Evolutionary conservation across 2,113 vertebrate genomes (phyloP).

Genomic region (Trinectes maculatus): DNA sequence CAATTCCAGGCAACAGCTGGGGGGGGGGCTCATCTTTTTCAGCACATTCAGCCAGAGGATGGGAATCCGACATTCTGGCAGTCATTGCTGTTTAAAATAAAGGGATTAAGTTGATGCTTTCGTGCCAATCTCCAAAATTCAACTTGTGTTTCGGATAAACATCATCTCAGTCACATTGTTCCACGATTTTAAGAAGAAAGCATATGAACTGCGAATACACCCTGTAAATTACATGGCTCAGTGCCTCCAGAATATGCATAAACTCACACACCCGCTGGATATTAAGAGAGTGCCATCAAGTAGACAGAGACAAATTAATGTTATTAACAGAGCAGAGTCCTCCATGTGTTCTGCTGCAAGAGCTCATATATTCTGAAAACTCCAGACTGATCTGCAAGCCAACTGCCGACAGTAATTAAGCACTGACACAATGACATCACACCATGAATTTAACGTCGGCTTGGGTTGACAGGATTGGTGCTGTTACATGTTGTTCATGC

Average conservation of each 20-base stretch:
- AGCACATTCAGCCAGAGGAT: not conserved
- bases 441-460: not conserved
- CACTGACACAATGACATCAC: not conserved
- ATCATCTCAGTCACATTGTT: slow-evolving; percentile 29
- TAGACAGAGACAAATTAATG: slow-evolving; percentile 54
- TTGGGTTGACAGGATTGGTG: not conserved
- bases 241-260: slow-evolving; percentile 22
- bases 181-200: slow-evolving; percentile 26
- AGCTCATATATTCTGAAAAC: slow-evolving; percentile 13
- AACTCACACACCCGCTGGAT: slow-evolving; percentile 39
- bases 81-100: not conserved
- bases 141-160: slow-evolving; percentile 7
- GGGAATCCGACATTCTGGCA: not conserved
- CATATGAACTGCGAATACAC: slow-evolving; percentile 13
- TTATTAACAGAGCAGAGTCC: slow-evolving; percentile 27
- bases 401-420: not conserved
- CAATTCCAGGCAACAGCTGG: not conserved
- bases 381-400: slow-evolving; percentile 3
- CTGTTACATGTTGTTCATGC: too few relatives aligned
- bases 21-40: not conserved
- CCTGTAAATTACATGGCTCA: slow-evolving; percentile 10
- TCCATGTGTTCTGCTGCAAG: slow-evolving; percentile 30
- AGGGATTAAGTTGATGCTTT: not conserved
- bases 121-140: not conserved
- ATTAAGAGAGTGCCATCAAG: slow-evolving; percentile 40